Base-by-base conservation (phyloP, 1,140 invertebrate species). In the Phortica variegata region DNA sequence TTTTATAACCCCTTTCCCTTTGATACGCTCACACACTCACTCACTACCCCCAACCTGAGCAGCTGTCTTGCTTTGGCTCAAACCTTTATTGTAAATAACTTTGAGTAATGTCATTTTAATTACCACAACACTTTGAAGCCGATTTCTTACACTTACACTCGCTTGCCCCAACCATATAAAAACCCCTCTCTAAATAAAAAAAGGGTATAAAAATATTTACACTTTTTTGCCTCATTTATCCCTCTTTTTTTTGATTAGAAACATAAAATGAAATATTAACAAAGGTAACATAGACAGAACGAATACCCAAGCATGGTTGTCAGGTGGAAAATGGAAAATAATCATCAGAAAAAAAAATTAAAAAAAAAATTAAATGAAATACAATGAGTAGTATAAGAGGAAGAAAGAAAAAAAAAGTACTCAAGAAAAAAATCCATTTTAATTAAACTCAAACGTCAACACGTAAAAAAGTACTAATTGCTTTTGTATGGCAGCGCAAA, bases 41-140 rank as follows among this genome's bases (percentile, higher is more conserved):
- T n/a, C n/a, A n/a, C n/a, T n/a, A n/a, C n/a, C n/a, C n/a, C n/a
- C n/a, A n/a, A n/a, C n/a, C n/a, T n/a, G n/a, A n/a, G n/a, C n/a
- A n/a, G n/a, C n/a, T n/a, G n/a, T n/a, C n/a, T n/a, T n/a, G n/a
- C n/a, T n/a, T n/a, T n/a, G n/a, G n/a, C n/a, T n/a, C n/a, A n/a
- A n/a, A n/a, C n/a, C n/a, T n/a, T n/a, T n/a, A n/a, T n/a, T n/a
- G n/a, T n/a, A n/a, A n/a, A n/a, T 57, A 48, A 50, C 47, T 57
- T 63, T 68, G 57, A 68, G 63, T 68, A 68, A 68, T 68, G 63
- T 69, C 65, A 59, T 68, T 68, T 68, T 68, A 68, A 68, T 69
- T 68, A 68, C 63, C 65, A 49, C 65, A 58, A 58, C 58, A 63
- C 55, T 60, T 53, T 49, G 51, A 56, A 42, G 46, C 42, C 23